Evolutionary conservation across 2,888 invertebrate genomes (phyloP).

Genomic region (Drosophila mulleri): DNA sequence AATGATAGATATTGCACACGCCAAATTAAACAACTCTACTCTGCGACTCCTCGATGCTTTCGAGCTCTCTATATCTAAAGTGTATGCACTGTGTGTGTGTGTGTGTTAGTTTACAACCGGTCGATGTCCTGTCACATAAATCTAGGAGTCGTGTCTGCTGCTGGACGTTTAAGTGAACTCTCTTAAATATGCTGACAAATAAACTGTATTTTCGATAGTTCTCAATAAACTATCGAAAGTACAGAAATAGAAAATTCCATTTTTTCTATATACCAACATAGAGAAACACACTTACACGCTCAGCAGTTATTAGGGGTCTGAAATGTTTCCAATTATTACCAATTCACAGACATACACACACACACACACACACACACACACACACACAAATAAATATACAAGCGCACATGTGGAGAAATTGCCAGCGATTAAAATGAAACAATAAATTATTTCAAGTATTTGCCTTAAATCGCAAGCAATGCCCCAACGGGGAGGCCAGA

Average conservation of each 20-base stretch:
- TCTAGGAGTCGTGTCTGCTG: slow-evolving; percentile 28
- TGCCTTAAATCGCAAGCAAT: slow-evolving; percentile 30
- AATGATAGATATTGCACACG: slow-evolving; percentile 66
- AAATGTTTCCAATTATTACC: slow-evolving; percentile 41
- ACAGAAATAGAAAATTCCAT: neutral
- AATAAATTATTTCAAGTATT: slow-evolving; percentile 56
- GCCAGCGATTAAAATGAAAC: slow-evolving; percentile 49
- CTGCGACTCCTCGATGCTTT: slow-evolving; percentile 20
- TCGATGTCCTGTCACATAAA: slow-evolving; percentile 50
- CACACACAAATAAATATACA: slow-evolving; percentile 5
- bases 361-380: neutral
- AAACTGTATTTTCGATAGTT: no score
- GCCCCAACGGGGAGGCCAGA: slow-evolving; percentile 18
- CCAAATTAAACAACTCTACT: slow-evolving; percentile 56
- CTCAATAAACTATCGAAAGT: neutral
- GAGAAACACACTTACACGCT: slow-evolving; percentile 5
- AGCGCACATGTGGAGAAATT: slow-evolving; percentile 8
- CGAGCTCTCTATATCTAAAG: slow-evolving; percentile 20
- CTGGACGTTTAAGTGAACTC: neutral
- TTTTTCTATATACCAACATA: no score
- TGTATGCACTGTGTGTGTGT: slow-evolving; percentile 24
- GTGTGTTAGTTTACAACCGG: slow-evolving; percentile 60
- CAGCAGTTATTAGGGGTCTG: slow-evolving; percentile 34
- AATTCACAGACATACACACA: slow-evolving; percentile 9
- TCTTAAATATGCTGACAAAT: neutral